Conservation (phyloP, 2,113 vertebrate genomes). For the Microcebus tavaratra region DNA sequence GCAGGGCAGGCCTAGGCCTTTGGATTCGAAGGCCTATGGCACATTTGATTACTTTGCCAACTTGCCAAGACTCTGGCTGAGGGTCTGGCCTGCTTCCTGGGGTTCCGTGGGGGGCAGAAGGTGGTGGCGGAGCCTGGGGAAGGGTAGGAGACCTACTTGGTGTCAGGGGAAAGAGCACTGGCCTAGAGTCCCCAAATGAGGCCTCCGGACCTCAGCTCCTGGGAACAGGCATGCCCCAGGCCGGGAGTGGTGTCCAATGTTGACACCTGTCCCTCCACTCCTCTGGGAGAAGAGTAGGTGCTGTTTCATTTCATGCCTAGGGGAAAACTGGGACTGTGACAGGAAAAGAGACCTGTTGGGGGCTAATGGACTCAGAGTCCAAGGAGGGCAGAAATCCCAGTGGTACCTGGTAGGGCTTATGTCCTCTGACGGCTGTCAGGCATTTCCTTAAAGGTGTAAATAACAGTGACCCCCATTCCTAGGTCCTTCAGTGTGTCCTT, state of each 20-base stretch:
- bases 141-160: background rate
- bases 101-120: accelerated
- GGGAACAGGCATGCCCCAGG: background rate
- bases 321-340: background rate
- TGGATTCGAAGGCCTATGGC: background rate
- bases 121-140: background rate
- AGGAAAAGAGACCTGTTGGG: background rate
- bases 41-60: background rate
- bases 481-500: background rate
- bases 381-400: background rate
- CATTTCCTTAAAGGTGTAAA: background rate
- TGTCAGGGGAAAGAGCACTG: background rate
- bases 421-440: background rate
- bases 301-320: background rate
- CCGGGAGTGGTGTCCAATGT: background rate
- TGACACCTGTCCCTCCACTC: too few species aligned
- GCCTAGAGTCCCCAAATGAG: background rate
- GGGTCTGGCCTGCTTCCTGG: background rate
- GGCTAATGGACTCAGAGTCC: background rate
- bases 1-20: background rate
- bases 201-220: background rate
- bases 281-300: background rate
- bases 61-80: background rate
- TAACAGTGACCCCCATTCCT: accelerated
- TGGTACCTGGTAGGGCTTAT: background rate